A percentile compares a stretch with the other conserved stretches of the same genome.
Conservation (phyloP, 2,888 invertebrate genomes). For the Hartigia nigra region DNA sequence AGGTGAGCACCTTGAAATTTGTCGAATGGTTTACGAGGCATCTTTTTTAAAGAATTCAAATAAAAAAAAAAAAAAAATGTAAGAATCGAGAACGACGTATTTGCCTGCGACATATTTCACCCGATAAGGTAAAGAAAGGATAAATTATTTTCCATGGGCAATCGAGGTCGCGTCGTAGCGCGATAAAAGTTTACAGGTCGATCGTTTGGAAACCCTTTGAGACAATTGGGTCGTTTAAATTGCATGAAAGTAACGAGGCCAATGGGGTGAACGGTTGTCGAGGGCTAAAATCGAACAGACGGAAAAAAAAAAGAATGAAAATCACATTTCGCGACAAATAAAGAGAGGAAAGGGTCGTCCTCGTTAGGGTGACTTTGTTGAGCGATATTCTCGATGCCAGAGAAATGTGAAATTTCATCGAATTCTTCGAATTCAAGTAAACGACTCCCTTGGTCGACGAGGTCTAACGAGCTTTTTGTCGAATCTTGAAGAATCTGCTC, state of each 20-base stretch:
- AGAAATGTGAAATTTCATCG: neutral
- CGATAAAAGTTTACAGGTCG: neutral
- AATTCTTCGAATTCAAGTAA: neutral
- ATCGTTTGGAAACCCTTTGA: slow-evolving; percentile 41
- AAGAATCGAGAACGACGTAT: neutral
- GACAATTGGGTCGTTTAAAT: slow-evolving; percentile 51
- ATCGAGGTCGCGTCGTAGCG: neutral
- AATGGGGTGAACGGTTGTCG: slow-evolving; percentile 38
- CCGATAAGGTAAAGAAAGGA: neutral
- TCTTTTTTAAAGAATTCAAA: too few species aligned
- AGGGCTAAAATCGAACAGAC: neutral
- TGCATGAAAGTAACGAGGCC: slow-evolving; percentile 50
- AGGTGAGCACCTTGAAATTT: neutral
- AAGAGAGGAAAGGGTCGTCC: neutral
- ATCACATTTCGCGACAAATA: neutral
- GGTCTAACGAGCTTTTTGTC: neutral
- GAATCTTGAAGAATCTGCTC: neutral
- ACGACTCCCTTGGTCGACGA: neutral
- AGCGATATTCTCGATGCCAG: neutral
- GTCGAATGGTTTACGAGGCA: too few species aligned
- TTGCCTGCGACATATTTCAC: too few species aligned
- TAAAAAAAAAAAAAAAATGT: neutral
- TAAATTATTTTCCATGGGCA: neutral
- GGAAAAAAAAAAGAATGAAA: neutral
- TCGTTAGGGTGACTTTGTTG: neutral